Base-by-base conservation (phyloP, 2,113 vertebrate genomes). In the Myanophis thanlyinensis region DNA sequence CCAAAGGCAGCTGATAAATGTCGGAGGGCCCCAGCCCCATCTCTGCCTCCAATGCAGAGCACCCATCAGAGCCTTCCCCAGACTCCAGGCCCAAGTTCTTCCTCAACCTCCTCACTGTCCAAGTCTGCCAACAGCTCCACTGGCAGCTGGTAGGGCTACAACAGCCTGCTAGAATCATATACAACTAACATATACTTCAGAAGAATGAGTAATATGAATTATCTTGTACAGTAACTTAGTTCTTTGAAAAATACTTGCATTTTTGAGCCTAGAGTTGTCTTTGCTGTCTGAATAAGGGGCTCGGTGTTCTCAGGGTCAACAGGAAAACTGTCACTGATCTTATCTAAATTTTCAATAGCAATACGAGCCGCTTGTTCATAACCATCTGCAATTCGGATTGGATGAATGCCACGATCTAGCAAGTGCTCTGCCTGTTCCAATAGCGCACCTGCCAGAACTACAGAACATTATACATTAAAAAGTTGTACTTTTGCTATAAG, bases 191-290 rank as follows among this genome's bases (percentile, higher is more conserved):
- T 80, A 80, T 80, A 44, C 35, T 40, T 80, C n/a, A 22, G 3
- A 80, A 40, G 35, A 40, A 80, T 80, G 7, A 80, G 18, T 1
- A 10, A 80, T 80, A 80, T 80, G 73, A 40, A 80, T 80, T 80
- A 7, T 80, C 3, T 2, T 54, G 3, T 62, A 52, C 0, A 3
- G 0, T 49, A 46, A 0, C 1, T 89, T 91, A 84, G 89, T 80
- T 44, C 4, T 91, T 86, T 59, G 23, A 46, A 44, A 90, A 46
- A 3, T n/a, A 97, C 98, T 97, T 96, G 99, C 99, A 99, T 98
- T 98, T 99, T 99, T 93, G 99, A 99, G 88, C 99, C 99, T 23
- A 99, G 97, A 0, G 99, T 99, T 85, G 99, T 99, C 97, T 99
- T 99, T 62, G 99, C 99, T 0, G 99, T 99, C 97, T 99, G 99